Evolutionary conservation across 2,797 vertebrate species (phyloP).

Genomic region (Synaphobranchus kaupii): DNA sequence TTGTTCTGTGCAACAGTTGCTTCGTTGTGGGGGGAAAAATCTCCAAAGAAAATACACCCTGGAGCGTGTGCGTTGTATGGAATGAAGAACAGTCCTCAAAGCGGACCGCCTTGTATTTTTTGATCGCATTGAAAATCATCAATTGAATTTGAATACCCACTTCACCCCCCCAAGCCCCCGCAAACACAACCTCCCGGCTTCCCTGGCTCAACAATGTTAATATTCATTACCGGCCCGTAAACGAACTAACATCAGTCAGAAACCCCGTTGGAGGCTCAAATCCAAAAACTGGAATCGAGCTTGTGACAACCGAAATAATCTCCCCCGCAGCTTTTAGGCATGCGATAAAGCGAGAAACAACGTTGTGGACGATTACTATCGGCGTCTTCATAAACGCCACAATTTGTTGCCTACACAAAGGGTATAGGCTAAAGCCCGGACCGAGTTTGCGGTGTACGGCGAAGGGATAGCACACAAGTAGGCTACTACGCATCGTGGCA

Average conservation of each 20-base stretch:
- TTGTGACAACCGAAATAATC: not conserved
- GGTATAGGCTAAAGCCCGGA: not conserved
- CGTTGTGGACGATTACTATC: not conserved
- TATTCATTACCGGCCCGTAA: slow-evolving; percentile 3
- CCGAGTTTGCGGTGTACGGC: too few relatives aligned
- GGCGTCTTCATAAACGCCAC: not conserved
- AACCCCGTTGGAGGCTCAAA: not conserved
- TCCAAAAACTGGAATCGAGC: not conserved
- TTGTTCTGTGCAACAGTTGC: slow-evolving; percentile 13
- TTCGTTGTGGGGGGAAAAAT: not conserved
- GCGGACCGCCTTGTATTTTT: not conserved
- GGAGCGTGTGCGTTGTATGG: not conserved
- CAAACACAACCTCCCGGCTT: slow-evolving; percentile 20
- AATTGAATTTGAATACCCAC: not conserved
- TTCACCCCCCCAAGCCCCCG: slow-evolving; percentile 4
- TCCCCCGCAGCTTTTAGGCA: not conserved
- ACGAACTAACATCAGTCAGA: slow-evolving; percentile 1
- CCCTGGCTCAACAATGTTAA: slow-evolving; percentile 14
- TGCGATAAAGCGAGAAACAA: not conserved
- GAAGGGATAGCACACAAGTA: not conserved
- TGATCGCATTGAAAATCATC: not conserved
- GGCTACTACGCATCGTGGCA: not conserved
- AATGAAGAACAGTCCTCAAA: not conserved
- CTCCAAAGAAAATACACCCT: not conserved
- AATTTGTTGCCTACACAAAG: slow-evolving; percentile 57